Conservation (phyloP, 2,888 invertebrate species). For the Harpagoxenus sublaevis region DNA sequence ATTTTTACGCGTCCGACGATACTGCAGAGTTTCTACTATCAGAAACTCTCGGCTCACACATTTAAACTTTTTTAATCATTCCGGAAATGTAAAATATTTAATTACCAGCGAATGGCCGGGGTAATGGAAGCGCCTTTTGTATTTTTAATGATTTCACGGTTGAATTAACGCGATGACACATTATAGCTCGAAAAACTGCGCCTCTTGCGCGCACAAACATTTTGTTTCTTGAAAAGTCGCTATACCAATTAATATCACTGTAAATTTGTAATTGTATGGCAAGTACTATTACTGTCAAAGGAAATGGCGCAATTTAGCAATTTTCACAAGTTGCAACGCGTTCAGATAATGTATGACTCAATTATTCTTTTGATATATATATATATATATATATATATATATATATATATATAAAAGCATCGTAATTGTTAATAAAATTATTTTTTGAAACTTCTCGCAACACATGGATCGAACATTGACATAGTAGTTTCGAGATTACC, state of each 20-base stretch:
- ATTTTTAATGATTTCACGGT: constrained; percentile 51
- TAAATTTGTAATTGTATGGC: constrained; percentile 9
- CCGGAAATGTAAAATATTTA: constrained; percentile 54
- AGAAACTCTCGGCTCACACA: constrained; percentile 20
- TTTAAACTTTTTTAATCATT: constrained; percentile 52
- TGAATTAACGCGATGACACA: constrained; percentile 42
- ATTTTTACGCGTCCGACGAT: constrained; percentile 49
- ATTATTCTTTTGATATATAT: constrained; percentile 1
- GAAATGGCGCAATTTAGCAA: neutral
- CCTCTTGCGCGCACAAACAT: constrained; percentile 1
- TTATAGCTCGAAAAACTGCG: constrained; percentile 29
- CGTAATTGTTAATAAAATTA: neutral
- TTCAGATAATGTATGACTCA: neutral
- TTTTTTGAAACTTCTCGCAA: neutral
- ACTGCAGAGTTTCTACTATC: constrained; percentile 10
- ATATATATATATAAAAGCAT: neutral
- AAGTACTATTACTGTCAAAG: constrained; percentile 8
- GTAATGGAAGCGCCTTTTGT: constrained; percentile 46
- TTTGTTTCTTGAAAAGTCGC: constrained; percentile 16
- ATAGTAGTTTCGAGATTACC: neutral
- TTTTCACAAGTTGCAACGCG: neutral
- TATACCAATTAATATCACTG: constrained; percentile 5
- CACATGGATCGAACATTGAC: neutral
- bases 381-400: neutral
- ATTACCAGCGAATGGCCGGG: constrained; percentile 33